Base-by-base conservation (phyloP, 2,888 invertebrate species). In the Ephialtes manifestator region DNA sequence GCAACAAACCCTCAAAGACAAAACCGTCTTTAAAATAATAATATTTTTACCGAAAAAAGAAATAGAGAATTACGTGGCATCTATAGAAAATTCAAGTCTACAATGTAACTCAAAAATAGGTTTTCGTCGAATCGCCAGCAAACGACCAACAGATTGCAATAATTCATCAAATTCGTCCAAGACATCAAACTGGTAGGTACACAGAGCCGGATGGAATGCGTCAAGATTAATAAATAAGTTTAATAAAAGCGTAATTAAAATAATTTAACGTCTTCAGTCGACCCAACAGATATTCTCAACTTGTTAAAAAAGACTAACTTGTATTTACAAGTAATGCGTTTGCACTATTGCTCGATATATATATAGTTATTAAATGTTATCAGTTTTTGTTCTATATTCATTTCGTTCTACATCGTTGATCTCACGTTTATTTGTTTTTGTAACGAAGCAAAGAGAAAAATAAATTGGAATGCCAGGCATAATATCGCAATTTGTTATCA, bases 211-310 rank as follows among this genome's bases (percentile, higher is more conserved):
- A 63, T 84, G 86, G 85, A 85, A 87, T 85, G 84, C 81, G 70
- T 67, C 67, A 53, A 39, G 81, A 80, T 63, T 60, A 86, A 85
- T 87, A 76, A 88, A 86, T 83, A 85, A 18, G 15, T 18, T 39
- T 20, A 35, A 60, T 18, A 39, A 65, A 65, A 39, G 65, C 65
- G 65, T 65, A 86, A 84, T 78, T 83, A 81, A 74, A 84, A 88
- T 87, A 86, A 87, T 86, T 84, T 83, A 88, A 83, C 80, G 58
- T 72, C 74, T 77, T 67, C 71, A 63, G 79, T 80, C 60, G 70
- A 82, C 68, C 65, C 60, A 79, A 31, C 72, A 51, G 53, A 70
- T 55, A 58, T 83, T 75, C 70, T 82, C 10, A 20, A 78, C 74
- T 68, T 43, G 68, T 24, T 53, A 78, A 60, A 71, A 75, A 75